Evolutionary conservation across 1,140 invertebrate species (phyloP), one percentile per base, ranked within the genome.

Genomic region (Lepidostoma basale): DNA sequence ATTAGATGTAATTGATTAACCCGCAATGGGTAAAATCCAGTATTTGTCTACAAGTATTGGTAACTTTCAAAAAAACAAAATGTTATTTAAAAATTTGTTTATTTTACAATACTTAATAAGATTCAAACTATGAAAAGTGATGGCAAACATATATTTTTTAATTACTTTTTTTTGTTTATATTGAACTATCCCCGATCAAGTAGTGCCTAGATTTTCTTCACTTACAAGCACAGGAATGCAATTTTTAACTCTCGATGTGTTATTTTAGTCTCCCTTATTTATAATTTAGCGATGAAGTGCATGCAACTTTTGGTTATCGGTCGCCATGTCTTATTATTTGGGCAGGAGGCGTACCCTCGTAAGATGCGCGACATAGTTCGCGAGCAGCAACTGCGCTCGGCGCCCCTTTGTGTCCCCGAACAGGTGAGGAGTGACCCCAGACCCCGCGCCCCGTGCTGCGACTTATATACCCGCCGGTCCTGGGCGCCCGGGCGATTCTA

Each of bases 361-460:
- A 89, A 88, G 87, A 88, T 88, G 87, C 86, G 87, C 77, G 88
- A 89, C 83, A 82, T 88, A 81, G 86, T 88, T 75, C 85, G 85
- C 77, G 82, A 85, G 79, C 80, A 84, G 75, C 81, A 82, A 74
- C 80, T 71, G 77, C 82, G 81, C 64, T 81, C 80, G 79, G 80
- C 80, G 76, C 80, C 80, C 77, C 80, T 82, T 74, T 82, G 82
- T 79, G 79, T 78, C 75, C 78, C 80, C 45, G 81, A 82, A 73
- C 82, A 83, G 82, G 82, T 83, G 82, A 83, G 82, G 30, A 66
- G 54, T 16, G 20, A 20, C 49, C 20, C 39, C 28, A n/a, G 20
- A 52, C 12, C 12, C 33, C 33, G 33, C 33, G 1, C 18, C 40
- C 40, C 40, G 6, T 3, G 16, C n/a, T 10, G 40, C n/a, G 40